Percentiles rank a stretch among this genome's conserved stretches.
These are phyloP conservation scores for Zeugodacus cucurbitae DNA, from an alignment of 1,140 invertebrate species.

Conservation along the genomic window DNA sequence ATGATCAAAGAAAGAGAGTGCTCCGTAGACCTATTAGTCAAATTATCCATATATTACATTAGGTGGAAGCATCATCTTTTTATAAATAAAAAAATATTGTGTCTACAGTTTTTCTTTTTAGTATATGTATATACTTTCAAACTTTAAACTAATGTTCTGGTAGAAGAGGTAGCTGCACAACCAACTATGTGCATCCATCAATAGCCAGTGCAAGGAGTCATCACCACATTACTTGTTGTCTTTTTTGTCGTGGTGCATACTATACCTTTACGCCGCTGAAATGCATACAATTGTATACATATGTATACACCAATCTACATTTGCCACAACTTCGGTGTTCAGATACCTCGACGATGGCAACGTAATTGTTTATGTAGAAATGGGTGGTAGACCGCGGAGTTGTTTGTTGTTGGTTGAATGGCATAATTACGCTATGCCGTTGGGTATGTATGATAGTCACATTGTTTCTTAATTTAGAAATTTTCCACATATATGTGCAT, in stretches of 20 bases:
- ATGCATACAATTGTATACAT: neutral
- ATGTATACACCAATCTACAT: neutral
- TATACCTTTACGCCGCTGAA: neutral
- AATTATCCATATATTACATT: too few species aligned
- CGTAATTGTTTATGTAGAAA: neutral
- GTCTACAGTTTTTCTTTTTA: too few species aligned
- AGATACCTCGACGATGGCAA: neutral
- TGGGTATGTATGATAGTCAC: conserved; percentile 51
- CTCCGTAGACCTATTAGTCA: too few species aligned
- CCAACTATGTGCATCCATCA: neutral
- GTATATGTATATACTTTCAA: too few species aligned
- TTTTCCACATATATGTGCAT: conserved; percentile 45
- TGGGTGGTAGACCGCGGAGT: neutral
- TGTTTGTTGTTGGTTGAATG: conserved; percentile 47
- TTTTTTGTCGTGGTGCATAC: neutral
- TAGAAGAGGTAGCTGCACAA: neutral
- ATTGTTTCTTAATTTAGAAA: conserved; percentile 56
- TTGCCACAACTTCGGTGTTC: neutral
- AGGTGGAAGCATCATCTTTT: too few species aligned
- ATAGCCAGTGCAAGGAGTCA: neutral
- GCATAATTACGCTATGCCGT: conserved; percentile 52
- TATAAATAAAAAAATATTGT: too few species aligned
- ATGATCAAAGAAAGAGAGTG: too few species aligned
- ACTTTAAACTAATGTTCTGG: neutral
- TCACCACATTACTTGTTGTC: neutral